Conservation (phyloP, 2,888 invertebrate species). For the Hydraecia micacea region DNA sequence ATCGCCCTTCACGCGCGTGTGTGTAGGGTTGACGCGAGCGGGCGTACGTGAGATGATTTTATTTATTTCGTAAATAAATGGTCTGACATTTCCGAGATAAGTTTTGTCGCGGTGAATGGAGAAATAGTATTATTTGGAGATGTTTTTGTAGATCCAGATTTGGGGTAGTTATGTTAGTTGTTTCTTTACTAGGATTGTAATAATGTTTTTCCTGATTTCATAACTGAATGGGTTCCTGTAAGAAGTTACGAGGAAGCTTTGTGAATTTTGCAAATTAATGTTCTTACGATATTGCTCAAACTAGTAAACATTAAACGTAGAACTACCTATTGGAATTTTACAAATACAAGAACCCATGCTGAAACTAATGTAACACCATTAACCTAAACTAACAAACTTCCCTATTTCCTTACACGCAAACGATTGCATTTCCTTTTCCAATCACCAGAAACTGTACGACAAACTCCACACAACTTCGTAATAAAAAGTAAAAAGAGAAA, state of each 20-base stretch:
- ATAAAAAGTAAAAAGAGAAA: constrained; percentile 49
- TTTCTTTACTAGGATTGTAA: constrained; percentile 4
- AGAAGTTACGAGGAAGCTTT: background rate
- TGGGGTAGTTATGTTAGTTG: constrained; percentile 22
- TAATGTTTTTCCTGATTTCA: constrained; percentile 2
- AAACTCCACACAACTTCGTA: constrained; percentile 44
- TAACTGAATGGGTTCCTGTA: constrained; percentile 11
- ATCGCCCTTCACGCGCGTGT: constrained; percentile 65
- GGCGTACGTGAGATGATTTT: constrained; percentile 67
- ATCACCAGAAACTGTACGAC: constrained; percentile 24
- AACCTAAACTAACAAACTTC: constrained; percentile 7
- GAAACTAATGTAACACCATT: background rate
- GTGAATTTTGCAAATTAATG: background rate
- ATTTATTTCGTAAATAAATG: constrained; percentile 66
- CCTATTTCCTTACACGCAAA: background rate
- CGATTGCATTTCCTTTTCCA: constrained; percentile 27
- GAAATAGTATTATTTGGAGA: constrained; percentile 49
- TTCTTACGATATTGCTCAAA: background rate
- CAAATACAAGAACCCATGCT: background rate
- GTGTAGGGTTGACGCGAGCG: constrained; percentile 73
- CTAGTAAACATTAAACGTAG: background rate
- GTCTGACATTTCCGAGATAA: constrained; percentile 55
- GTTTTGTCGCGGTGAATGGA: constrained; percentile 55
- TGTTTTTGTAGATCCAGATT: constrained; percentile 42
- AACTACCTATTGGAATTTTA: background rate